These are phyloP conservation scores for Myiopsitta monachus DNA, from an alignment of 2,113 vertebrate species.

Conservation along the genomic window DNA sequence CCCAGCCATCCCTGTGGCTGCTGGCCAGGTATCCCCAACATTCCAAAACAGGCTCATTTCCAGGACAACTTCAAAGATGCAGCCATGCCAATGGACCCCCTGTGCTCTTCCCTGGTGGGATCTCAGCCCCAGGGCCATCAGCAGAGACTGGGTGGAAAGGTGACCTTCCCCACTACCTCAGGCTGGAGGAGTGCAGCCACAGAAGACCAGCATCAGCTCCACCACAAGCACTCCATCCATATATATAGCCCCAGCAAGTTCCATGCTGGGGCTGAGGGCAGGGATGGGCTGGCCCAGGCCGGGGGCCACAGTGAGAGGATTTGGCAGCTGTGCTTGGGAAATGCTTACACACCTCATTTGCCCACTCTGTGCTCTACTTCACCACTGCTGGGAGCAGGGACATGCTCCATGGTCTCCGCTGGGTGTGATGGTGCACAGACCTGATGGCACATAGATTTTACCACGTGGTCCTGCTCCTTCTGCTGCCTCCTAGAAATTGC, in stretches of 20 bases:
- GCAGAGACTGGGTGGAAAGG: background rate
- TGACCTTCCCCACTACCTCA: background rate
- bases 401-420: fast-evolving
- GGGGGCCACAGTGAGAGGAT: background rate
- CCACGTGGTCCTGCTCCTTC: background rate
- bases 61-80: fast-evolving
- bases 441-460: background rate
- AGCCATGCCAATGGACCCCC: background rate
- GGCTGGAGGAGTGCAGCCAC: background rate
- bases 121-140: background rate
- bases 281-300: fast-evolving
- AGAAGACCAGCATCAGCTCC: background rate
- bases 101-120: fast-evolving
- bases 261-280: fast-evolving
- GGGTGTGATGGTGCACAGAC: background rate
- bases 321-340: background rate
- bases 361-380: background rate
- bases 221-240: fast-evolving
- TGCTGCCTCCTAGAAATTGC: background rate
- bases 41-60: background rate
- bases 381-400: background rate
- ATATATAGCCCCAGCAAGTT: background rate
- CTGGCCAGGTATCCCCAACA: too few relatives aligned
- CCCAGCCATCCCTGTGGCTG: background rate
- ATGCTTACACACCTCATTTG: background rate